Base-by-base conservation (phyloP, 2,888 invertebrate species). In the Trissolcus brochymenae region DNA sequence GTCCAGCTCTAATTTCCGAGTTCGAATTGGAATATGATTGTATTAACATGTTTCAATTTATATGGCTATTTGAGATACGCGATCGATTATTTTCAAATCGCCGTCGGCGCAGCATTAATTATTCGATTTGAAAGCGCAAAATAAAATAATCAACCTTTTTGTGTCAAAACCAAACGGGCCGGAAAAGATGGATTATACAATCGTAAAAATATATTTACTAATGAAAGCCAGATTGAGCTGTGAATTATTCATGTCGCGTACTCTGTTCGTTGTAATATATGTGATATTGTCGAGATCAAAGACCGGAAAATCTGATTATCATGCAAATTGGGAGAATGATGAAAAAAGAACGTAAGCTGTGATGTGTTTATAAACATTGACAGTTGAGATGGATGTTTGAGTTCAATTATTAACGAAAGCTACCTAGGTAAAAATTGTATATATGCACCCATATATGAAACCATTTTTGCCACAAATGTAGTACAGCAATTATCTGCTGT, bases 1-100 rank as follows among this genome's bases (percentile, higher is more conserved):
- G 76, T 75, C 76, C 81, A 80, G 81, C 84, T 82, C 82, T 85
- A 88, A 89, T 88, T 88, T 88, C 88, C 89, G 88, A 82, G 78
- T 83, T 81, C 84, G 84, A 87, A 88, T 89, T 85, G 88, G 87
- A 89, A 88, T 86, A 84, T 87, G 87, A 89, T 88, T 88, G 84
- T 85, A 84, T 88, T 88, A 87, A 85, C 83, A 82, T 81, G 80
- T 84, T 86, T 82, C 83, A 82, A 81, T 79, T 82, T 77, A 70
- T 65, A 77, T 53, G 25, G 25, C 67, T 19, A 49, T 76, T 49
- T 25, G 57, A 70, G 51, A 19, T 55, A 21, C 51, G 50, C 25
- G 67, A 74, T 71, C 71, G 59, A 62, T 78, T 70, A 64, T 55
- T 73, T 66, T 65, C 43, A 62, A 72, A 57, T 53, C 51, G 25